Conservation (phyloP, 1,140 invertebrate genomes). For the Magallana ariakensis region DNA sequence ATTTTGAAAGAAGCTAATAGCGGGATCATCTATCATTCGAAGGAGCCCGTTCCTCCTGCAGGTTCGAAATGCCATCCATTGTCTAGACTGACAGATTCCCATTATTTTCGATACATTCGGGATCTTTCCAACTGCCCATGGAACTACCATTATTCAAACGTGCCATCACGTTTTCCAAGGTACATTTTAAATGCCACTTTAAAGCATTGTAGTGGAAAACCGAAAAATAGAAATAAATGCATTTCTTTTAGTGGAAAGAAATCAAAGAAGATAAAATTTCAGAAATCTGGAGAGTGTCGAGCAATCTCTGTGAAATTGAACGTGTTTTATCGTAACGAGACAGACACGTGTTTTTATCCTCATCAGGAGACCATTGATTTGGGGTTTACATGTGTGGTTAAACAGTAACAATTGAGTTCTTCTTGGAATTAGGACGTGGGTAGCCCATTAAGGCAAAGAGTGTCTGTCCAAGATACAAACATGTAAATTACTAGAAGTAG, state of each 20-base stretch:
- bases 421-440: no score
- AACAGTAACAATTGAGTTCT: no score
- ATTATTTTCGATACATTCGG: neutral
- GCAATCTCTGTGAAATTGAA: neutral
- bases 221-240: neutral
- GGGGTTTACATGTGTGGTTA: neutral
- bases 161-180: neutral
- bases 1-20: no score
- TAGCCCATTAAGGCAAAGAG: no score
- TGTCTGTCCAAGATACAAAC: no score
- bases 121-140: slow-evolving; percentile 1
- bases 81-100: neutral
- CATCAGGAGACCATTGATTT: neutral
- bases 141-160: neutral
- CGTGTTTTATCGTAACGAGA: neutral
- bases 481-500: no score
- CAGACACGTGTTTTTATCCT: neutral
- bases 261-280: neutral
- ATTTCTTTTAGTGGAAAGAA: neutral
- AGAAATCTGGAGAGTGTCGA: neutral
- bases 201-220: neutral
- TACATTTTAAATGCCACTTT: neutral
- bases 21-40: neutral
- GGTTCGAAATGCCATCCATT: neutral
- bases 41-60: neutral